A percentile compares a stretch with the other conserved stretches of the same genome.
These are phyloP conservation scores for Eulemur rufifrons DNA, from an alignment of 2,113 vertebrate species.

Conservation along the genomic window DNA sequence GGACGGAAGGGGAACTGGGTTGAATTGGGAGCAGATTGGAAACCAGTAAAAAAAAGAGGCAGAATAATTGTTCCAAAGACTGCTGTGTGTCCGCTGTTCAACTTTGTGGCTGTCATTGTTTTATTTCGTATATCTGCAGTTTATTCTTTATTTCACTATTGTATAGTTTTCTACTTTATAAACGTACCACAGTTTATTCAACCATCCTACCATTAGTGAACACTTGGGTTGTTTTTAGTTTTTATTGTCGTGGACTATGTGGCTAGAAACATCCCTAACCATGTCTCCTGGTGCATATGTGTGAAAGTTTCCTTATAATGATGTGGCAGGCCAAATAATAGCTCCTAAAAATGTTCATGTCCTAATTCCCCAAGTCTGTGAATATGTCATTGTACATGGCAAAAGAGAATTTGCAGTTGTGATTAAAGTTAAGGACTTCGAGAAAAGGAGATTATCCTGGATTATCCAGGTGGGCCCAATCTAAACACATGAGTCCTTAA, in stretches of 20 bases:
- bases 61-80: not conserved
- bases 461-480: not conserved
- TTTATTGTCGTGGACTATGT: not conserved
- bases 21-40: not conserved
- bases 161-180: not conserved
- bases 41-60: not conserved
- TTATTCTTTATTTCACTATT: not conserved
- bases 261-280: not conserved
- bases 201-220: not conserved
- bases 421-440: not conserved
- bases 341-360: not conserved
- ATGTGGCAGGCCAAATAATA: not conserved
- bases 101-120: not conserved
- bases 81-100: not conserved
- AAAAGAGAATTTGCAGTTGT: not conserved
- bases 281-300: not conserved
- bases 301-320: not conserved
- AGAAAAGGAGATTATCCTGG: not conserved
- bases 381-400: not conserved
- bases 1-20: not conserved
- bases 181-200: not conserved
- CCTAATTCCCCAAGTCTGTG: not conserved
- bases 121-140: not conserved
- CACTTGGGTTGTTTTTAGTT: not conserved
- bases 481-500: not conserved